Base-by-base conservation (phyloP, 1,140 invertebrate species). In the Eufriesea mexicana region DNA sequence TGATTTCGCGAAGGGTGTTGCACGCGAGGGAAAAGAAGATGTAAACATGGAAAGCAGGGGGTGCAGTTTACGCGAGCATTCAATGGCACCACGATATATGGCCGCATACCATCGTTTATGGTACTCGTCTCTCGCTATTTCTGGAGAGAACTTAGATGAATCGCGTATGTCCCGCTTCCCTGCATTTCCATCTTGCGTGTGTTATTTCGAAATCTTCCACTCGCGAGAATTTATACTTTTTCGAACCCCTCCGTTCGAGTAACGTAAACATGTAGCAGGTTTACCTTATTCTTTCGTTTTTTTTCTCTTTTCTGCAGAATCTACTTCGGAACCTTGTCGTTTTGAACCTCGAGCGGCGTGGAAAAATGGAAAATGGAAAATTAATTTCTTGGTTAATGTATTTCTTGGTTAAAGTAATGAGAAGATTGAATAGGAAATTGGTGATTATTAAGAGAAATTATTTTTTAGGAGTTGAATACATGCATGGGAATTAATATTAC, bases 81-180 rank as follows among this genome's bases (percentile, higher is more conserved):
- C 55, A 62, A 83, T 83, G 81, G 74, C 47, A 61, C 75, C 78
- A 47, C 35, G 45, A 47, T 83, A 28, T 62, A 83, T 62, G 61
- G 62, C 54, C 47, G 75, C 75, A 54, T 70, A 75, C 71, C 71
- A 6, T 9, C 74, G 66, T 83, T 78, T 70, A 78, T 66, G 74
- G 66, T 62, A 83, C 80, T 77, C 80, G 8, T 42, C 25, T 51
- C 49, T 8, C 61, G 55, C 75, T 83, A 83, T 78, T 83, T 78
- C 49, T 83, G 75, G 81, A 47, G 23, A 54, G 45, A 74, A 62
- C 55, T 45, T 23, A 54, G 66, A 78, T 54, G 74, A 59, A 67
- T 78, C 81, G 55, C 62, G 68, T 49, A 70, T 51, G 71, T 61
- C 42, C 20, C 47, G 18, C 5, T 83, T 77, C 55, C 64, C 57